Evolutionary conservation across 2,888 invertebrate genomes (phyloP).

Genomic region (Yponomeuta cagnagella): DNA sequence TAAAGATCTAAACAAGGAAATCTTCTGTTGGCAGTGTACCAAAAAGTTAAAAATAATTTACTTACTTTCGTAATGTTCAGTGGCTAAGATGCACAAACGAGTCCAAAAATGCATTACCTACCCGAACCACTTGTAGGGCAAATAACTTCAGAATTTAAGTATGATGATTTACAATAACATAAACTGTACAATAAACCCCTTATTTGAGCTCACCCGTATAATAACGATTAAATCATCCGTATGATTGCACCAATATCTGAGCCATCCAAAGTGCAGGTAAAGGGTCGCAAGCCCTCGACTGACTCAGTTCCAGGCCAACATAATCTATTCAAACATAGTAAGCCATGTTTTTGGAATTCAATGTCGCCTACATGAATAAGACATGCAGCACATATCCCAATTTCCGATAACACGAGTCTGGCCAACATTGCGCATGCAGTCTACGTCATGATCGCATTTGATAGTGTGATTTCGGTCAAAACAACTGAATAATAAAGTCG

Average conservation of each 20-base stretch:
- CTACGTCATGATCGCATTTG: slow-evolving; percentile 1
- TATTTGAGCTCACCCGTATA: neutral
- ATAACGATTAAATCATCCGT: neutral
- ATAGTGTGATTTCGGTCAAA: slow-evolving; percentile 6
- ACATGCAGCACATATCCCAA: slow-evolving; percentile 4
- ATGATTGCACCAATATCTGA: neutral
- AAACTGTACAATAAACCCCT: neutral
- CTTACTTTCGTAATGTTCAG: too few species aligned
- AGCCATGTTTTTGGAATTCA: slow-evolving; percentile 7
- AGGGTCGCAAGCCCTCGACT: neutral
- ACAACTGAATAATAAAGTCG: neutral
- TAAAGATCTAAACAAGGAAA: too few species aligned
- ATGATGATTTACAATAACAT: neutral
- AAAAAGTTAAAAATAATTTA: too few species aligned
- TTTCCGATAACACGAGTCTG: neutral
- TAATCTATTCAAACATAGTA: neutral
- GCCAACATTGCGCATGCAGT: slow-evolving; percentile 2
- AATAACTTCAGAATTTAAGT: neutral
- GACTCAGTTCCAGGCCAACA: neutral
- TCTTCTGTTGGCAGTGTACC: too few species aligned
- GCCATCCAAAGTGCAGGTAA: neutral
- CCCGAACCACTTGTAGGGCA: neutral
- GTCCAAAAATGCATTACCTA: neutral
- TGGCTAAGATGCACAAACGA: neutral
- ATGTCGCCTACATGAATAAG: slow-evolving; percentile 4